Conservation (phyloP, 1,140 invertebrate species). For the Aphidius gifuensis region DNA sequence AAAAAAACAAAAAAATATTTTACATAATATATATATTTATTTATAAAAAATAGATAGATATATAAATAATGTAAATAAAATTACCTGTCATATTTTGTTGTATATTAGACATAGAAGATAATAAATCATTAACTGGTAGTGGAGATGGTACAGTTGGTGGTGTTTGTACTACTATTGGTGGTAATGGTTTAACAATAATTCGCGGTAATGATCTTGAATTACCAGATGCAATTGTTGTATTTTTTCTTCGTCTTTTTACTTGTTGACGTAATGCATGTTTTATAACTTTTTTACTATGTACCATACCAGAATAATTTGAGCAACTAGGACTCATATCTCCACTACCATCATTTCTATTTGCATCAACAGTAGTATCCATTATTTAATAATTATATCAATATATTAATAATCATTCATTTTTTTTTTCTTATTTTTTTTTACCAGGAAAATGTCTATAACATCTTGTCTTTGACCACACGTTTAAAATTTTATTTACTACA, state of each 20-base stretch:
- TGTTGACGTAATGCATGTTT: constrained; percentile 75
- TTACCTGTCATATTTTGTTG: constrained; percentile 40
- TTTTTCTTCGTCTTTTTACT: constrained; percentile 74
- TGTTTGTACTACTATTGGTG: constrained; percentile 60
- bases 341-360: constrained; percentile 40
- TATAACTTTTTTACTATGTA: constrained; percentile 62
- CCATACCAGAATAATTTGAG: constrained; percentile 48
- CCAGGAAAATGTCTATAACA: no score
- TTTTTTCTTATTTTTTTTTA: no score
- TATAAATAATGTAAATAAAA: neutral
- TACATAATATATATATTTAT: neutral
- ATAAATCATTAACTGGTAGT: constrained; percentile 36
- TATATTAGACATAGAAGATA: constrained; percentile 39
- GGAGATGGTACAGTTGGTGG: constrained; percentile 19
- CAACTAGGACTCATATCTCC: constrained; percentile 44
- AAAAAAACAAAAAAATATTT: constrained; percentile 9
- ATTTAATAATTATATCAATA: neutral
- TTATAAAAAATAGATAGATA: neutral
- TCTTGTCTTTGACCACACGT: no score
- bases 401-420: no score
- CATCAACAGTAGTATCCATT: constrained; percentile 29
- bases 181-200: constrained; percentile 69
- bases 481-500: no score
- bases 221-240: constrained; percentile 69
- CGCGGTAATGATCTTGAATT: constrained; percentile 65